Percentiles rank a stretch among this genome's conserved stretches.
Evolutionary conservation across 92 coral and sea anemone species (phyloP).

Genomic region (Palythoa heliodiscus): DNA sequence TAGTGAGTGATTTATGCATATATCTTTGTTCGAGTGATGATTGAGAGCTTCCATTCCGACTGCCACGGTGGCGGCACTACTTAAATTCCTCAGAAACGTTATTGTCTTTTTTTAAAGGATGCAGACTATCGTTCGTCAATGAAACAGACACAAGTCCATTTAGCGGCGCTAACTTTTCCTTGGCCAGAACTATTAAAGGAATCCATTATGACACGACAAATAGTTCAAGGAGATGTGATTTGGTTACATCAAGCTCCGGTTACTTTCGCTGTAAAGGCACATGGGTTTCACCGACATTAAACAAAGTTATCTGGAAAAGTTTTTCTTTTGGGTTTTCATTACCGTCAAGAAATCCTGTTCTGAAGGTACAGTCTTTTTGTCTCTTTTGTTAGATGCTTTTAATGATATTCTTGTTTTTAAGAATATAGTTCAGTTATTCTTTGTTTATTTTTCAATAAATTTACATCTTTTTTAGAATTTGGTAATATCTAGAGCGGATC

Average conservation of each 20-base stretch:
- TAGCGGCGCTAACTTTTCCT: not conserved
- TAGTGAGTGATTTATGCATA: no score
- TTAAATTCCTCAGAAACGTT: no score
- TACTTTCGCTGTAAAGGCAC: not conserved
- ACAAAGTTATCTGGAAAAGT: not conserved
- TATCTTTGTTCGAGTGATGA: no score
- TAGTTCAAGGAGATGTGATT: not conserved
- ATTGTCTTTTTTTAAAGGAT: constrained; percentile 3
- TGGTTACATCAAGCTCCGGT: not conserved
- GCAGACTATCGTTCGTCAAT: not conserved
- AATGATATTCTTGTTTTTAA: no score
- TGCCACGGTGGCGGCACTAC: no score
- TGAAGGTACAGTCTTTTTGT: not conserved
- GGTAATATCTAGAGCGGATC: no score
- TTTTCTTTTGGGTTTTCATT: not conserved
- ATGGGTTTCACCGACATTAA: not conserved
- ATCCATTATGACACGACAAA: not conserved
- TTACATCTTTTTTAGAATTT: no score
- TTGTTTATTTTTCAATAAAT: no score
- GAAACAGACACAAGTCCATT: constrained; percentile 1
- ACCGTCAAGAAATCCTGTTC: not conserved
- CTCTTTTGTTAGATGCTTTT: not conserved
- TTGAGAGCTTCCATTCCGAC: no score
- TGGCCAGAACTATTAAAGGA: not conserved
- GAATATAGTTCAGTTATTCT: no score